A percentile compares a stretch with the other conserved stretches of the same genome.
These are phyloP conservation scores for Drosophila chauvacae DNA, from an alignment of 1,140 invertebrate species.

Conservation along the genomic window DNA sequence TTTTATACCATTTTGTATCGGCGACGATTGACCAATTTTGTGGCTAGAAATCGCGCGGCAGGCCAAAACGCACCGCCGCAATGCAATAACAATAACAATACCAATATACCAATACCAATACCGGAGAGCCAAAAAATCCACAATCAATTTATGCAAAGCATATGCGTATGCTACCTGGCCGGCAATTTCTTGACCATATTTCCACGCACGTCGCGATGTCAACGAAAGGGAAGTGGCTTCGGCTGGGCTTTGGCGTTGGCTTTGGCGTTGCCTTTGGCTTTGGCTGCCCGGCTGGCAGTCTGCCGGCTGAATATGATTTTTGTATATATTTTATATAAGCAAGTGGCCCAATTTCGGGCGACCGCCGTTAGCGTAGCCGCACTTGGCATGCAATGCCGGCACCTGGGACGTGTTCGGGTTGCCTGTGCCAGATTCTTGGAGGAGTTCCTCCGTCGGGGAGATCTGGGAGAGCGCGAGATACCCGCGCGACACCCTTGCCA, in stretches of 20 bases:
- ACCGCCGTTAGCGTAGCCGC: slow-evolving; percentile 61
- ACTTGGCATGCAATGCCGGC: slow-evolving; percentile 68
- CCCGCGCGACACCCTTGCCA: not conserved
- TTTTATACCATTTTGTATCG: slow-evolving; percentile 80
- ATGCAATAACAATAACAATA: slow-evolving; percentile 54
- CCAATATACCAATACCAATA: slow-evolving; percentile 14
- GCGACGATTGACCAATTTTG: slow-evolving; percentile 67
- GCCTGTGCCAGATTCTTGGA: slow-evolving; percentile 74
- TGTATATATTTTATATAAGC: slow-evolving; percentile 75
- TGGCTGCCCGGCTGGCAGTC: slow-evolving; percentile 3
- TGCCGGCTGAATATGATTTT: slow-evolving; percentile 69
- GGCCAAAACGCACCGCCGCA: slow-evolving; percentile 50
- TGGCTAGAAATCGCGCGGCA: slow-evolving; percentile 69
- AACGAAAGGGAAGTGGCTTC: slow-evolving; percentile 80
- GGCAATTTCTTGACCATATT: slow-evolving; percentile 80
- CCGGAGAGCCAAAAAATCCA: slow-evolving; percentile 21
- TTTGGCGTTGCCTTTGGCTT: too few relatives aligned
- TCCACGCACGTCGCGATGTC: slow-evolving; percentile 70
- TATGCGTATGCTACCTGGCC: slow-evolving; percentile 68
- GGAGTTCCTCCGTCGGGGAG: slow-evolving; percentile 17
- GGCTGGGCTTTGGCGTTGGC: not conserved
- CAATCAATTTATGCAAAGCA: slow-evolving; percentile 72
- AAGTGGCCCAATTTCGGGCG: slow-evolving; percentile 68
- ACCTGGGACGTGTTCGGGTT: slow-evolving; percentile 43
- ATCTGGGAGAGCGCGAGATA: not conserved